Evolutionary conservation across 2,797 vertebrate species (phyloP).

Genomic region (Hemitrygon akajei): DNA sequence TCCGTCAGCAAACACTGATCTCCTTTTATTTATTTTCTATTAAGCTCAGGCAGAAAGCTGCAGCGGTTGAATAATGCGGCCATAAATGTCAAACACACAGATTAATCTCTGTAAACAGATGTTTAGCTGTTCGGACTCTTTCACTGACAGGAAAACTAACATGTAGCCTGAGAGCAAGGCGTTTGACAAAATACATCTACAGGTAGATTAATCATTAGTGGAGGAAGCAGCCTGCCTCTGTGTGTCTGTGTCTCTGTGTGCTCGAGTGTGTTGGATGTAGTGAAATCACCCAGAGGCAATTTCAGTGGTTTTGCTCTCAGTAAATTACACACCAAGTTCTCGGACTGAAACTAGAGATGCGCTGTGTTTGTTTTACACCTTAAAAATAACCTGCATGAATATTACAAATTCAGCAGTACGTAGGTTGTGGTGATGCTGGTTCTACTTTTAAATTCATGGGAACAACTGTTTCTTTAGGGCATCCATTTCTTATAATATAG

Average conservation of each 20-base stretch:
- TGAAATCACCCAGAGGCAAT: not conserved
- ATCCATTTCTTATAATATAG: no score
- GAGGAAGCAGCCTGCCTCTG: not conserved
- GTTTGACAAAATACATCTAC: not conserved
- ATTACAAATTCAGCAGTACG: not conserved
- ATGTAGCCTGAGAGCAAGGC: not conserved
- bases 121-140: not conserved
- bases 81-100: not conserved
- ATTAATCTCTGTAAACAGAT: not conserved
- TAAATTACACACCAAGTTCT: not conserved
- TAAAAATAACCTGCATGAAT: not conserved
- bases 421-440: no score
- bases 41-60: not conserved
- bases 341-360: not conserved
- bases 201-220: slow-evolving; percentile 1
- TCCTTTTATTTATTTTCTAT: slow-evolving; percentile 25
- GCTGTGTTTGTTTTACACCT: not conserved
- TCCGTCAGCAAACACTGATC: slow-evolving; percentile 8
- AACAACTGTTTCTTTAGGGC: not conserved
- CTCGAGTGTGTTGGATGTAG: not conserved
- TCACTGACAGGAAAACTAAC: not conserved
- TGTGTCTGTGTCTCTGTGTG: no score
- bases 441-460: not conserved
- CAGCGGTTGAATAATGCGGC: not conserved
- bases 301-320: not conserved